Evolutionary conservation across 2,797 vertebrate species (phyloP), one percentile per base, ranked within the genome.

Genomic region (Periparus ater): DNA sequence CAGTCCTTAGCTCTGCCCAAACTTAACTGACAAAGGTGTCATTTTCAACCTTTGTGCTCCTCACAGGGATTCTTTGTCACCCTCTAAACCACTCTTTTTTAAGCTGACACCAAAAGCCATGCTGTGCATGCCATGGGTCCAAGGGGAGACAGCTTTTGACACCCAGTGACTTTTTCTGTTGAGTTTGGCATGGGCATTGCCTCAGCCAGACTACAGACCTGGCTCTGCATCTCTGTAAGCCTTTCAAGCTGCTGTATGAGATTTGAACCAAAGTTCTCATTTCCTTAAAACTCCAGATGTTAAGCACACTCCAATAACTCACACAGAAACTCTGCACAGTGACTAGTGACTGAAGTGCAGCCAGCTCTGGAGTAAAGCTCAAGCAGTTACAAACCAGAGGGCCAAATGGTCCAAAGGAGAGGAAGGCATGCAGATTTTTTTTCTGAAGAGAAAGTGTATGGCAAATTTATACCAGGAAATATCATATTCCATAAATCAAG

Each of bases 401-500:
- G 38, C 27, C 88, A 94, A 92, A 88, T 8, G 5, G 61, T 87
- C 72, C 65, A 68, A 57, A 66, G 30, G 17, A 84, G 45, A 91
- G 50, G 57, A 95, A 92, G 42, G 15, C 54, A 92, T n/a, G 36
- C 38, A 79, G 63, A 32, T 10, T 83, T 71, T 70, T 58, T 93
- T 82, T 38, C 29, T 45, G 26, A 79, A 72, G 71, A 71, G 53
- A 77, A 95, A 74, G 25, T 4, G 0, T 53, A 62, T 22, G 26
- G 47, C 48, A 90, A 78, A 85, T 75, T 73, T 75, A 85, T 51
- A 76, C 10, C 45, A 17, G 42, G 53, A 82, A 91, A 79, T 68
- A 48, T 72, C 82, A 94, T 79, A 68, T 60, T 58, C 17, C 45
- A 42, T 88, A 45, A 77, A 91, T 87, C 77, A 85, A 93, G 85